Conservation (phyloP, 1,140 invertebrate genomes). For the Anthonomus grandis region DNA sequence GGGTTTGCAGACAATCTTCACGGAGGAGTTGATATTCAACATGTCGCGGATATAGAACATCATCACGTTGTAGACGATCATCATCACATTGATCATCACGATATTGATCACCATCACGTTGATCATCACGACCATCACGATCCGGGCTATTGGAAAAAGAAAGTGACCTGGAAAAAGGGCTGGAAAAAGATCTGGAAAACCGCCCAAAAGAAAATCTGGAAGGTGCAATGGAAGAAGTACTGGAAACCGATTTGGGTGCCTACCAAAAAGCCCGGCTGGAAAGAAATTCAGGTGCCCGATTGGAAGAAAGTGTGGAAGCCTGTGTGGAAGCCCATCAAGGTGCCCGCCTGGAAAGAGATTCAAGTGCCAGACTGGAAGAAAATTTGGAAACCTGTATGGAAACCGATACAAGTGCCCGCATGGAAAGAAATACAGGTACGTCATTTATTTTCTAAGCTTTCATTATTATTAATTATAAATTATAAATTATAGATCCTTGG, state of each 20-base stretch:
- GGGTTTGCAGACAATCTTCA: conserved; percentile 9
- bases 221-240: conserved; percentile 60
- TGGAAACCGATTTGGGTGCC: conserved; percentile 58
- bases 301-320: conserved; percentile 61
- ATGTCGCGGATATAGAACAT: conserved; percentile 26
- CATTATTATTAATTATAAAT: no score
- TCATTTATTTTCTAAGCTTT: background rate
- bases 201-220: conserved; percentile 61
- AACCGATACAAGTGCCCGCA: conserved; percentile 60
- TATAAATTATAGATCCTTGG: no score
- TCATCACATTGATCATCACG: conserved; percentile 41
- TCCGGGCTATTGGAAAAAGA: conserved; percentile 62
- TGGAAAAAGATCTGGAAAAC: conserved; percentile 57
- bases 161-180: conserved; percentile 63
- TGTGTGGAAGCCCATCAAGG: conserved; percentile 59
- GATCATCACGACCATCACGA: conserved; percentile 48
- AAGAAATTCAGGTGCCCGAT: conserved; percentile 57
- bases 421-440: conserved; percentile 59
- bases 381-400: conserved; percentile 62
- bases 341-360: conserved; percentile 58
- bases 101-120: conserved; percentile 38
- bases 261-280: conserved; percentile 65
- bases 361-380: conserved; percentile 60
- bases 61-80: conserved; percentile 41
- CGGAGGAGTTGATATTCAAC: conserved; percentile 18